Evolutionary conservation across 2,113 vertebrate genomes (phyloP), one percentile per base, ranked within the genome.

Genomic region (Orthonyx spaldingii): DNA sequence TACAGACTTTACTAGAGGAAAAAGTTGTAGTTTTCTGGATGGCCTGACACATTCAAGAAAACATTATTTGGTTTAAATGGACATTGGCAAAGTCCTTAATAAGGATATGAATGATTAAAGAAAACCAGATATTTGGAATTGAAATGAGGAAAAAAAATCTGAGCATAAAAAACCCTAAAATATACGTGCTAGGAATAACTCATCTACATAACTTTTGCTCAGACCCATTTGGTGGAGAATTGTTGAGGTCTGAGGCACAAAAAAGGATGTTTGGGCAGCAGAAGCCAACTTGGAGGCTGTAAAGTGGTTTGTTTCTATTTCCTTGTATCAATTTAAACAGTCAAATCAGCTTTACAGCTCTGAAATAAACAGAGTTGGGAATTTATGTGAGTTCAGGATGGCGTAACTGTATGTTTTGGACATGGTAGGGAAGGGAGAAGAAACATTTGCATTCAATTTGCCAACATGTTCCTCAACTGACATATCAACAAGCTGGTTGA

Each of bases 281-380:
- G 83, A 97, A 91, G 69, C 90, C 79, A 94, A 92, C 77, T 69
- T 94, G 90, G 76, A 96, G 93, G 71, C 87, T 94, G 87, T 88
- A 60, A 82, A 95, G 72, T 47, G 50, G 95, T 96, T 97, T 97
- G 91, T 94, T 95, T 96, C 72, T 63, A 42, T 95, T 84, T 46
- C 20, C 47, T 85, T 91, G 44, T 95, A 92, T 84, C 71, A 90
- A 56, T 81, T 93, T 93, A 83, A 89, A 80, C 82, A 95, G 66
- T 42, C 66, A 91, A 83, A 68, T 74, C 71, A 90, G 69, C 74
- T 96, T 95, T 95, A 86, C 49, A 89, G 82, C 84, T 75, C 84
- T 77, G 53, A 74, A 90, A 77, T 96, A 93, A 96, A 96, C 94
- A 90, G 61, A 81, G 47, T 77, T 70, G 44, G 72, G 86, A 71